phyloP scores from a whole-genome alignment of 2,888 invertebrate species.

The Orthosia incerta region DNA sequence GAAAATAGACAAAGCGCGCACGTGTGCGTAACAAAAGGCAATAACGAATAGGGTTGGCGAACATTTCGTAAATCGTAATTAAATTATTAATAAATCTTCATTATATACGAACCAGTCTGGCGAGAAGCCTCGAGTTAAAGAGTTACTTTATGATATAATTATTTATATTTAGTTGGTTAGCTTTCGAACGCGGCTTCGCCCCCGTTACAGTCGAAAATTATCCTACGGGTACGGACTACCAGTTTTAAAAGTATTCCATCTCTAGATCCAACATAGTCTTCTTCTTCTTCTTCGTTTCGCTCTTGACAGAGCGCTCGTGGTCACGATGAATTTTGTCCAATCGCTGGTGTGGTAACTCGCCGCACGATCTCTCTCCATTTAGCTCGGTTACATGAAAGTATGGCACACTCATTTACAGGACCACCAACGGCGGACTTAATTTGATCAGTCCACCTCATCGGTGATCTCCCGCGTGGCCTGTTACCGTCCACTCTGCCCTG shows the following conservation, averaged over 20 bases:
- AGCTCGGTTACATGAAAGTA: too few relatives aligned
- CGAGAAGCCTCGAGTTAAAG: constrained; percentile 3
- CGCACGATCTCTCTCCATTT: too few relatives aligned
- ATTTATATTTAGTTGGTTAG: constrained; percentile 13
- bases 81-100: constrained; percentile 24
- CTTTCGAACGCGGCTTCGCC: neutral
- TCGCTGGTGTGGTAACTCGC: too few relatives aligned
- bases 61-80: constrained; percentile 7
- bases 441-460: too few relatives aligned
- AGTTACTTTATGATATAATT: constrained; percentile 5
- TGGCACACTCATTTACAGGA: too few relatives aligned
- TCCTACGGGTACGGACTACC: neutral
- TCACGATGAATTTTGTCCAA: too few relatives aligned
- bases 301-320: too few relatives aligned
- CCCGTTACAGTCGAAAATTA: neutral
- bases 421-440: too few relatives aligned
- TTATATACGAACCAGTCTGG: constrained; percentile 13
- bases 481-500: too few relatives aligned
- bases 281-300: too few relatives aligned
- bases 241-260: neutral
- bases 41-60: constrained; percentile 58
- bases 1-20: constrained; percentile 65
- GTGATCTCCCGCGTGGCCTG: too few relatives aligned
- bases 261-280: too few relatives aligned
- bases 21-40: constrained; percentile 61